These are phyloP conservation scores for Bufo bufo DNA, from an alignment of 2,113 vertebrate genomes.

Conservation along the genomic window DNA sequence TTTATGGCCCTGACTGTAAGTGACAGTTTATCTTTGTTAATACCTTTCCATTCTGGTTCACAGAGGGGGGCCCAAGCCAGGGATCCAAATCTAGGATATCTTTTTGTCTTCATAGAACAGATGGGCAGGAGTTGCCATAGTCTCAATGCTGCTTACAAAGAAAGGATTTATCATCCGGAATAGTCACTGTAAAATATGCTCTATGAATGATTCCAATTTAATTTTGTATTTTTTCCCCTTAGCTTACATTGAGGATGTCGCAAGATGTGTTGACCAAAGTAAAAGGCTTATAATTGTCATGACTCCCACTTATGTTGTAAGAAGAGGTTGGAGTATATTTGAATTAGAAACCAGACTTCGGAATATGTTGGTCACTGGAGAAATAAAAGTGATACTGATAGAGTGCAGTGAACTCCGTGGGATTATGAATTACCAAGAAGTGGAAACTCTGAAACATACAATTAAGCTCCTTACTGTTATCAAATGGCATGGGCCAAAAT, in stretches of 20 bases:
- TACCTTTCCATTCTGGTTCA: too few species aligned
- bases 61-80: too few species aligned
- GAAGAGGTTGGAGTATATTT: conserved; percentile 98
- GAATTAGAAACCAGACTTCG: conserved; percentile 97
- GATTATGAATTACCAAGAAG: conserved; percentile 99
- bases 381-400: conserved; percentile 98
- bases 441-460: conserved; percentile 96
- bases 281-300: conserved; percentile 97
- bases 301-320: conserved; percentile 96
- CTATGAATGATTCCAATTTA: not conserved
- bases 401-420: conserved; percentile 95
- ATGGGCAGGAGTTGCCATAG: not conserved
- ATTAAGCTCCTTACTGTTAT: conserved; percentile 97
- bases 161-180: not conserved
- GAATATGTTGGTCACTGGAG: conserved; percentile 94
- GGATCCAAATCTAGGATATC: too few species aligned
- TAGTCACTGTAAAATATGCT: not conserved
- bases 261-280: conserved; percentile 97
- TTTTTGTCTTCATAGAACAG: not conserved
- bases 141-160: too few species aligned
- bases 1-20: too few species aligned
- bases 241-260: conserved; percentile 99
- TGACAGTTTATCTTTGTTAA: too few species aligned
- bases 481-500: conserved; percentile 95
- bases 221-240: conserved; percentile 62